phyloP scores from a whole-genome alignment of 2,888 invertebrate species.

The Eupsilia transversa region DNA sequence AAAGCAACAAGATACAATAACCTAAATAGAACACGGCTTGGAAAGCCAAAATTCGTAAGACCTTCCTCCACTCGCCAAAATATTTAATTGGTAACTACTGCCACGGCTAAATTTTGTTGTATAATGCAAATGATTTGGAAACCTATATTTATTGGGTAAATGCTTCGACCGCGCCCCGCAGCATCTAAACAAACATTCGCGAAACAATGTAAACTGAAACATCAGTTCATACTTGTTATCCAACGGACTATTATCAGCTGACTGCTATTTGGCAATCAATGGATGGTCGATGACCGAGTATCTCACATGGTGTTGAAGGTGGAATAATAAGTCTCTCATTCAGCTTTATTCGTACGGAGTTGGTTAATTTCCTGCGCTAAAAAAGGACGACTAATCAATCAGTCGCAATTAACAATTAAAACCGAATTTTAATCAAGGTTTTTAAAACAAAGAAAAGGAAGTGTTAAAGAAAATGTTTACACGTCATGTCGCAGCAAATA shows the following conservation, averaged over 20 bases:
- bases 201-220: conserved; percentile 10
- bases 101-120: conserved; percentile 10
- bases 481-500: conserved; percentile 35
- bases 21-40: conserved; percentile 15
- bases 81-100: conserved; percentile 17
- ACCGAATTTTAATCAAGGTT: conserved; percentile 53
- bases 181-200: neutral
- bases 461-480: conserved; percentile 43
- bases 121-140: conserved; percentile 19
- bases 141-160: conserved; percentile 24
- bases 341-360: conserved; percentile 15
- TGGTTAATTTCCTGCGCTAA: conserved; percentile 19
- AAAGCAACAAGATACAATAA: conserved; percentile 24
- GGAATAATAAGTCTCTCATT: conserved; percentile 61
- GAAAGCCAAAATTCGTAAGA: neutral
- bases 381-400: conserved; percentile 37
- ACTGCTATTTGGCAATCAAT: conserved; percentile 67
- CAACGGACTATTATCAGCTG: conserved; percentile 61
- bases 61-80: conserved; percentile 14
- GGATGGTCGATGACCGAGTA: conserved; percentile 70
- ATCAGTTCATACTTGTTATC: conserved; percentile 31
- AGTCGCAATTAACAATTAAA: conserved; percentile 37
- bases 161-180: neutral
- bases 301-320: conserved; percentile 60
- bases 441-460: conserved; percentile 54